Base-by-base conservation (phyloP, 92 coral and sea anemone species). In the Actinernus sp. region DNA sequence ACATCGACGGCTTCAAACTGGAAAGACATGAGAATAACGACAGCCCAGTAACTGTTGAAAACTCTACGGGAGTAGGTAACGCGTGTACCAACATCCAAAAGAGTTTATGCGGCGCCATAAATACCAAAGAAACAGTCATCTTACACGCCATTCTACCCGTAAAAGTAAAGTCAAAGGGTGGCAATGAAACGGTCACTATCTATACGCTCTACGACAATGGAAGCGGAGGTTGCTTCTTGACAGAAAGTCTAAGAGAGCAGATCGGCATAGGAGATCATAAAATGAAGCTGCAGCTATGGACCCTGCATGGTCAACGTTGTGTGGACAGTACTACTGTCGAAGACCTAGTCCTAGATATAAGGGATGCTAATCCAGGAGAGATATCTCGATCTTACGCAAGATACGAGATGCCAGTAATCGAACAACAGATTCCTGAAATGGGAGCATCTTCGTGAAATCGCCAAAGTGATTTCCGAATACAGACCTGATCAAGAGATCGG, bases 131-230 rank as follows among this genome's bases (percentile, higher is more conserved):
- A 20, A 20, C 60, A 7, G 47, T 68, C 3, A 31, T 79, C 8
- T 28, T 65, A 14, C 93, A 81, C 14, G 79, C 88, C 10, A 75
- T 87, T 29, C 52, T 81, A 9, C 88, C 88, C 1, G 85, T 87
- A 19, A 44, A 29, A 31, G 88, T 86, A 14, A 74, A 37, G 50
- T n/a, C 39, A 49, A 80, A 81, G 31, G 76, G 65, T 48, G 27
- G 43, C 31, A 34, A 7, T 38, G 19, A 49, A 11, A 26, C 55
- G 4, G 78, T 87, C 3, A 50, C 19, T 1, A 87, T 84, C 18
- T 87, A 87, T 33, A 81, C 93, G 0, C 75, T 87, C 74, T 82
- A 81, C 32, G 93, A 87, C 31, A 76, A 71, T 30, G 85, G 85
- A n/a, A 87, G 93, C 40, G 78, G 68, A n/a, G 88, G 93, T 7